Evolutionary conservation across 2,888 invertebrate species (phyloP).

Genomic region (Brachyptera putata): DNA sequence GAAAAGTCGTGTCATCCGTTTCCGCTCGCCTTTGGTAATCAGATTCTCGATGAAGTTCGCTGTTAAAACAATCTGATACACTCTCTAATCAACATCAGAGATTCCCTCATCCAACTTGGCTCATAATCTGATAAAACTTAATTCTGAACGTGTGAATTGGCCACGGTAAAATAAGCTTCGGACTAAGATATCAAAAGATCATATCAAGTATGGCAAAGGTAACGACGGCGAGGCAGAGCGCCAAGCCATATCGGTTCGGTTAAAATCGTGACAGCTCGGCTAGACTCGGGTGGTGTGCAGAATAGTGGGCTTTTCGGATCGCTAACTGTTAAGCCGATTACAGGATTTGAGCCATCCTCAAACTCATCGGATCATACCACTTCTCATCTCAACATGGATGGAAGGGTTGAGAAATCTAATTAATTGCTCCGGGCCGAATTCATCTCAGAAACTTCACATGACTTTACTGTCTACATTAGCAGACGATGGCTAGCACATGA

Average conservation of each 20-base stretch:
- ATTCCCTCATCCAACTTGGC: too few species aligned
- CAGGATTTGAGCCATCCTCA: slow-evolving; percentile 22
- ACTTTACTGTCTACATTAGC: too few species aligned
- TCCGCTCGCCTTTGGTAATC: too few species aligned
- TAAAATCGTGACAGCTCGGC: too few species aligned
- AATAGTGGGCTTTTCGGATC: slow-evolving; percentile 9
- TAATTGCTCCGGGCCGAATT: slow-evolving; percentile 15
- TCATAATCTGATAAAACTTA: too few species aligned
- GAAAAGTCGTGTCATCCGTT: too few species aligned
- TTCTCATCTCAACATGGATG: slow-evolving; percentile 19
- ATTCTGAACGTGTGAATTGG: neutral
- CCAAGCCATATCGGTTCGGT: too few species aligned
- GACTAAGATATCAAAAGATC: too few species aligned
- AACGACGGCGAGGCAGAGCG: neutral
- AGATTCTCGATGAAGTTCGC: too few species aligned
- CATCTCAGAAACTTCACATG: slow-evolving; percentile 11
- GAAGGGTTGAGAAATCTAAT: slow-evolving; percentile 20
- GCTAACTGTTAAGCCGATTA: slow-evolving; percentile 26
- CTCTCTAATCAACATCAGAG: too few species aligned
- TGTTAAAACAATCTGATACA: too few species aligned
- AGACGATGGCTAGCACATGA: too few species aligned
- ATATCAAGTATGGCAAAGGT: neutral
- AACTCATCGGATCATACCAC: slow-evolving; percentile 18
- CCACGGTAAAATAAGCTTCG: neutral
- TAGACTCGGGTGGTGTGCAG: neutral